Evolutionary conservation across 1,140 invertebrate genomes (phyloP).

Genomic region (Pseudomyrmex flavicornis): DNA sequence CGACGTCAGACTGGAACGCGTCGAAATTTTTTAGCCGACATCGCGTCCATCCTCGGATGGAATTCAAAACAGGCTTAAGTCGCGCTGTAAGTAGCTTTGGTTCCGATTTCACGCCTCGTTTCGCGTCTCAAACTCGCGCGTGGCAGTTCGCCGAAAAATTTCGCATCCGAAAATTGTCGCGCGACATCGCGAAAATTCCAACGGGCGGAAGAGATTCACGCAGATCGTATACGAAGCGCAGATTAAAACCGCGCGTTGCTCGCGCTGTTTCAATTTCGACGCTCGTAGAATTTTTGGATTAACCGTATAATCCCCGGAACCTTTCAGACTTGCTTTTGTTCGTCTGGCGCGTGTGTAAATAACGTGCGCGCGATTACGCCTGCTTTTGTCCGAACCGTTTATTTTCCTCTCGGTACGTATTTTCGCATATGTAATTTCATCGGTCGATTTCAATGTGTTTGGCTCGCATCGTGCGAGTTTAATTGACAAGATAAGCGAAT

Average conservation of each 20-base stretch:
- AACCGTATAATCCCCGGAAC: constrained; percentile 26
- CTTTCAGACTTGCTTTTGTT: constrained; percentile 28
- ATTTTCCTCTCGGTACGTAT: neutral
- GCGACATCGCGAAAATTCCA: constrained; percentile 27
- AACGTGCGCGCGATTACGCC: constrained; percentile 19
- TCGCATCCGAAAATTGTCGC: constrained; percentile 29
- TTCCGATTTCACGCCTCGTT: constrained; percentile 44
- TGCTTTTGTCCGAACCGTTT: neutral
- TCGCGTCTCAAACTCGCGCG: constrained; percentile 4
- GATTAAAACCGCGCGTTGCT: constrained; percentile 29
- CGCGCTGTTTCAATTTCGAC: constrained; percentile 34
- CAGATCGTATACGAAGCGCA: constrained; percentile 24
- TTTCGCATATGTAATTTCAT: neutral
- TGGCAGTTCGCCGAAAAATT: constrained; percentile 32
- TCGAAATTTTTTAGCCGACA: constrained; percentile 31
- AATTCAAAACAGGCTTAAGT: constrained; percentile 49
- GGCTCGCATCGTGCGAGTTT: neutral
- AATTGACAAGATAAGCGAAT: neutral
- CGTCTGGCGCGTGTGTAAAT: constrained; percentile 30
- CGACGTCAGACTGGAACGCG: neutral
- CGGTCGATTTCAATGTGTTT: neutral
- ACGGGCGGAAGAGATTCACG: constrained; percentile 10
- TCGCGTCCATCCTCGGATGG: constrained; percentile 14
- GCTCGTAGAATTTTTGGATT: constrained; percentile 49
- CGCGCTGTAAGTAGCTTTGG: constrained; percentile 42